A percentile compares a stretch with the other conserved stretches of the same genome.
Conservation (phyloP, 1,140 invertebrate genomes). For the Monomorium pharaonis region DNA sequence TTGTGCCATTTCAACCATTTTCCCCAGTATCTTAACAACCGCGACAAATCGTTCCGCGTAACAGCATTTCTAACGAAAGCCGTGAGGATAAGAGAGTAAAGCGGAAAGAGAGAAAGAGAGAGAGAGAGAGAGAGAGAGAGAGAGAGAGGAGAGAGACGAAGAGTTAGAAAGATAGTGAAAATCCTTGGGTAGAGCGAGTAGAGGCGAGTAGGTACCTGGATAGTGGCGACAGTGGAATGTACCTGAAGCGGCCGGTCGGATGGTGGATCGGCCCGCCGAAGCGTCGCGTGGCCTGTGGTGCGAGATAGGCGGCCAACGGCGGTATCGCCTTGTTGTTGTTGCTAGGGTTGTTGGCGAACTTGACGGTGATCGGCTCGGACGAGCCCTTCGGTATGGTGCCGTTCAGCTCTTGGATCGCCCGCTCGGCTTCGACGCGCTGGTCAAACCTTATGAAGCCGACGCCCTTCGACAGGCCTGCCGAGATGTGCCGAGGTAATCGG, state of each 20-base stretch:
- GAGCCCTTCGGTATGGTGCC: slow-evolving; percentile 98
- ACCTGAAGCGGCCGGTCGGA: slow-evolving; percentile 96
- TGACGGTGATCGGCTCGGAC: slow-evolving; percentile 98
- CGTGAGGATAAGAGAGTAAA: background rate
- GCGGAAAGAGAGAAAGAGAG: slow-evolving; percentile 25
- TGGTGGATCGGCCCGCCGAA: slow-evolving; percentile 97
- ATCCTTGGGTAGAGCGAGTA: slow-evolving; percentile 85
- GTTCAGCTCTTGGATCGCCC: slow-evolving; percentile 98
- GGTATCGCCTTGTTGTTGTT: slow-evolving; percentile 96
- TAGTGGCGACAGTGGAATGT: slow-evolving; percentile 89
- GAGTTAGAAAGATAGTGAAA: slow-evolving; percentile 60
- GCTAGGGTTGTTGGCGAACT: slow-evolving; percentile 99
- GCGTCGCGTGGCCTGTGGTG: slow-evolving; percentile 91
- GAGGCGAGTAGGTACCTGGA: slow-evolving; percentile 87
- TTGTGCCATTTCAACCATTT: too few relatives aligned
- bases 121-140: slow-evolving; percentile 17
- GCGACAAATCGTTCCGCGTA: background rate
- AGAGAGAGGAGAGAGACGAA: slow-evolving; percentile 33
- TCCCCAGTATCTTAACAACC: background rate
- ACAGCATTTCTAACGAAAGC: background rate
- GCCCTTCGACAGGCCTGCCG: slow-evolving; percentile 97
- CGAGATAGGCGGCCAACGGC: slow-evolving; percentile 96
- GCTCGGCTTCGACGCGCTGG: slow-evolving; percentile 98
- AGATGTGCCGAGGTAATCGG: slow-evolving; percentile 38
- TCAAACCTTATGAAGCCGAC: slow-evolving; percentile 99